Evolutionary conservation across 2,888 invertebrate species (phyloP).

Genomic region (Eupsilia transversa): DNA sequence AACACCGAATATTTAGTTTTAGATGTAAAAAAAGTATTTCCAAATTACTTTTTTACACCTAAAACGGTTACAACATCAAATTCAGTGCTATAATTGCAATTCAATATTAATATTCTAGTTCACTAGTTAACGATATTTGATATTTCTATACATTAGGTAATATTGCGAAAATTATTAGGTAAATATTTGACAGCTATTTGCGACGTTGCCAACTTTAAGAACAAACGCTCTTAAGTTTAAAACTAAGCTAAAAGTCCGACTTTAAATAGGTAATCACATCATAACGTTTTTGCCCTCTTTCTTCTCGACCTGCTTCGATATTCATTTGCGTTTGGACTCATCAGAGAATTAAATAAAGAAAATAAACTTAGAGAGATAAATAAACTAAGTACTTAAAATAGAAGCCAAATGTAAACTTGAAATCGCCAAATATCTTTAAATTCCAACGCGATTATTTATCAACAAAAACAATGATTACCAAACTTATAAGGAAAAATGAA

Average conservation of each 20-base stretch:
- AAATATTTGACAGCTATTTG: too few species aligned
- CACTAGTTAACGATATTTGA: too few species aligned
- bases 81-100: too few species aligned
- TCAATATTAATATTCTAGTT: too few species aligned
- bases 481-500: constrained; percentile 3
- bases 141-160: too few species aligned
- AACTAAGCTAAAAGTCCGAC: background rate
- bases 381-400: background rate
- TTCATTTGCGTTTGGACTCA: background rate
- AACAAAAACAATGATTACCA: background rate
- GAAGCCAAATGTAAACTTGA: background rate
- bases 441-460: background rate
- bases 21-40: too few species aligned
- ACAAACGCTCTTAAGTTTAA: background rate
- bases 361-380: background rate
- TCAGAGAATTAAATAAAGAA: background rate
- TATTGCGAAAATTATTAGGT: too few species aligned
- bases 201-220: too few species aligned
- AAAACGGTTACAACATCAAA: too few species aligned
- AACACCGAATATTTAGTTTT: too few species aligned
- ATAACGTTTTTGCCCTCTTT: background rate
- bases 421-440: background rate
- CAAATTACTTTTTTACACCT: too few species aligned
- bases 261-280: background rate
- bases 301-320: background rate